These are phyloP conservation scores for Porites lutea DNA, from an alignment of 64 coral and sea anemone species.

Conservation along the genomic window DNA sequence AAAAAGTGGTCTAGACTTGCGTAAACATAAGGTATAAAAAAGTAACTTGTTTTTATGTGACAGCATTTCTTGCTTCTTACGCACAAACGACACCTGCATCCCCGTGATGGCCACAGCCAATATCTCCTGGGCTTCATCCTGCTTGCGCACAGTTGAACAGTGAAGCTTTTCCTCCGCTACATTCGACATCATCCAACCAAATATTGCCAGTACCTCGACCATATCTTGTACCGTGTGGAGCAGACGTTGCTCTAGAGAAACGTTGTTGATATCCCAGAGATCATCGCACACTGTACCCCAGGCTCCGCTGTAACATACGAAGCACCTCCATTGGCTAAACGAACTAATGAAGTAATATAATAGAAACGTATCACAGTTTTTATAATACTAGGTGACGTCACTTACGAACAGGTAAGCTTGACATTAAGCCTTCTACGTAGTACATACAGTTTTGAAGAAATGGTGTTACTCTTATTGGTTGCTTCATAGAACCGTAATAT, in stretches of 20 bases:
- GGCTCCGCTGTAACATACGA: neutral
- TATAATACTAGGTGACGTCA: too few relatives aligned
- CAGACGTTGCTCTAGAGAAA: neutral
- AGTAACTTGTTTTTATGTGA: too few relatives aligned
- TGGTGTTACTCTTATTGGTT: too few relatives aligned
- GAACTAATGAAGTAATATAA: neutral
- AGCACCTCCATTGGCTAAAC: neutral
- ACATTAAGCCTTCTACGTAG: too few relatives aligned
- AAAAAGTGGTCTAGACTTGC: too few relatives aligned
- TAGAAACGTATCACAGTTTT: too few relatives aligned
- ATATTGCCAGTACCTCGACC: constrained; percentile 15
- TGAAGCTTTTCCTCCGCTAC: neutral
- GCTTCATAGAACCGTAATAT: too few relatives aligned
- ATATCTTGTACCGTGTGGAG: neutral
- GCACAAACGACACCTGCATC: neutral
- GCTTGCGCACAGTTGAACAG: constrained; percentile 6
- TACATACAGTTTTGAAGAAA: too few relatives aligned
- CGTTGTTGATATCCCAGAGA: constrained; percentile 10
- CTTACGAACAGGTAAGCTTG: too few relatives aligned
- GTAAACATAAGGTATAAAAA: too few relatives aligned
- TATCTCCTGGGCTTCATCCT: too few relatives aligned
- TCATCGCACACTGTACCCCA: neutral
- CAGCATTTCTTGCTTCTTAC: too few relatives aligned
- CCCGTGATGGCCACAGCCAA: neutral
- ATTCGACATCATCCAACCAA: constrained; percentile 13